phyloP scores from a whole-genome alignment of 2,113 vertebrate species.

The Hylia prasina region DNA sequence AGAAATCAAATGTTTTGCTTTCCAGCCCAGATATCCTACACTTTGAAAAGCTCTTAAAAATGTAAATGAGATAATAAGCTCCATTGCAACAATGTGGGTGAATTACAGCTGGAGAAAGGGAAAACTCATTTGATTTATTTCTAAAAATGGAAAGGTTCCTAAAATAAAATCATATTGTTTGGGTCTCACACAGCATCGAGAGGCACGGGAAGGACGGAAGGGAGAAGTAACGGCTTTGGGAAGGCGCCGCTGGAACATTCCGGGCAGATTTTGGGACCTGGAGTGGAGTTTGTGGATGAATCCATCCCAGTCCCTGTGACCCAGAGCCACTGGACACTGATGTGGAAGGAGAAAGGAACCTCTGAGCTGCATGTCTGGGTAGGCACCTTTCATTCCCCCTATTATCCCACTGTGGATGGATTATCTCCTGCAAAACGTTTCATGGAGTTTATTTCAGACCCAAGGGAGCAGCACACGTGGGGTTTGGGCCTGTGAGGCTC shows the following conservation, averaged over 20 bases:
- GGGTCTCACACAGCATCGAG: background rate
- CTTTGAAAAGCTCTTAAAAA: constrained; percentile 68
- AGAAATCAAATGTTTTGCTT: constrained; percentile 63
- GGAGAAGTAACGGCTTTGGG: background rate
- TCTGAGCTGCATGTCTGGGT: background rate
- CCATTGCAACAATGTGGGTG: constrained; percentile 17
- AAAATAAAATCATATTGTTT: constrained; percentile 3
- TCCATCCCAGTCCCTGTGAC: accelerated
- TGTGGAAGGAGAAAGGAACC: background rate
- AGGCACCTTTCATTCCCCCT: background rate
- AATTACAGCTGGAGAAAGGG: background rate
- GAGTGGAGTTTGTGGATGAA: background rate
- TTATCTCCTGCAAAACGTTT: background rate
- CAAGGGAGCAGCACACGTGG: background rate
- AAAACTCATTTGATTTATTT: constrained; percentile 29
- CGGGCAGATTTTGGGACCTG: background rate
- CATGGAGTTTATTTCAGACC: background rate
- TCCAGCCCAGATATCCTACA: constrained; percentile 65
- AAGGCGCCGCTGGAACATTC: accelerated
- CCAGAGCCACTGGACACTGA: accelerated
- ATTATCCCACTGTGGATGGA: accelerated
- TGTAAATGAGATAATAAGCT: constrained; percentile 60
- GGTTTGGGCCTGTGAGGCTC: accelerated
- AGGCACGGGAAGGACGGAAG: background rate
- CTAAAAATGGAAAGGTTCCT: constrained; percentile 28